Conservation (phyloP, 2,888 invertebrate genomes). For the Adineta ricciae region DNA sequence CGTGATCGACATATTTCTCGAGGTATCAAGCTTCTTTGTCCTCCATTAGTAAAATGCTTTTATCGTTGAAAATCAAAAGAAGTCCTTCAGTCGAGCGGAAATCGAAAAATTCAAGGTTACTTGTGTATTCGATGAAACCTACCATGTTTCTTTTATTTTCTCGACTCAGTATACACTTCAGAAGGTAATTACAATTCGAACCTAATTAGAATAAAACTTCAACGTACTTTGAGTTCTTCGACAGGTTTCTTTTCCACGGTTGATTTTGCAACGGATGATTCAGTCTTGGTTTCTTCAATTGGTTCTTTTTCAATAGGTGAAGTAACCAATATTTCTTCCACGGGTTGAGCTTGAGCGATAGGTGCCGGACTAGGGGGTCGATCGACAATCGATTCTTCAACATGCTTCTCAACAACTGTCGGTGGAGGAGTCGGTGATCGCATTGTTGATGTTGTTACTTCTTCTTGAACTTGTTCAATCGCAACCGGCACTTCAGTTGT, state of each 20-base stretch:
- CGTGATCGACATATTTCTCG: no score
- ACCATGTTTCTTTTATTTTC: no score
- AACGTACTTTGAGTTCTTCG: background rate
- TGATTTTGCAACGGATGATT: background rate
- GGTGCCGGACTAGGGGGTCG: background rate
- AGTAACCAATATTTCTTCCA: no score
- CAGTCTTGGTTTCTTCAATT: background rate
- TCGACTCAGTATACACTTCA: background rate
- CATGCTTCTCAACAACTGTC: background rate
- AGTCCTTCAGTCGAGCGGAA: no score
- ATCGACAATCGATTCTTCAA: background rate
- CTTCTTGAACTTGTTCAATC: background rate
- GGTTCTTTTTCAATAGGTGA: no score
- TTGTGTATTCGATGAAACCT: no score
- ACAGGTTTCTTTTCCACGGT: background rate
- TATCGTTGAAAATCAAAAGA: no score
- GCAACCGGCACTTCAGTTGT: background rate
- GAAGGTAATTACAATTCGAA: no score
- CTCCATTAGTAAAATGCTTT: no score
- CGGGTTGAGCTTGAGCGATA: no score
- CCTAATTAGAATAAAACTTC: background rate
- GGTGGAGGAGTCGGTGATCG: background rate
- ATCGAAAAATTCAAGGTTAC: no score
- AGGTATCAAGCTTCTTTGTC: no score
- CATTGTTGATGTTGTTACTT: background rate